Conservation (phyloP, 2,888 invertebrate species). For the Choristoneura rosaceana region DNA sequence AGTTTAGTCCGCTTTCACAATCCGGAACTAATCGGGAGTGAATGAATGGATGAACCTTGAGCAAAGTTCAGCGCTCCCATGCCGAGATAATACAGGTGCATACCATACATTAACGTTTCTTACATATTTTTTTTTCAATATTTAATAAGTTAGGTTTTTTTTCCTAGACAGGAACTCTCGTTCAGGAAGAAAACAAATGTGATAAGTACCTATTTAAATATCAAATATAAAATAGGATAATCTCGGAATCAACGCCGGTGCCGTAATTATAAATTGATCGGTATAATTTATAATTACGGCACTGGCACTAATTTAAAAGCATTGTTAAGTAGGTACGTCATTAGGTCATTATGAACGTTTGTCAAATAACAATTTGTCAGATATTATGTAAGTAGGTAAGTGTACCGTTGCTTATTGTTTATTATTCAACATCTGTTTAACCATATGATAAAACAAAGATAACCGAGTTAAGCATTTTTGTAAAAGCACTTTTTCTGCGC, state of each 20-base stretch:
- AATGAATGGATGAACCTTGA: conserved; percentile 56
- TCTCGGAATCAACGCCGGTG: neutral
- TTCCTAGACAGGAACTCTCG: neutral
- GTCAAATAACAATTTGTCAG: conserved; percentile 5
- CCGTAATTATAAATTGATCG: neutral
- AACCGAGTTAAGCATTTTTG: conserved; percentile 9
- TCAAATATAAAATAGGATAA: no score
- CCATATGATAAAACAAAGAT: conserved; percentile 23
- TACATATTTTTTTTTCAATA: neutral
- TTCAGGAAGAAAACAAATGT: neutral
- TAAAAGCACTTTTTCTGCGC: neutral
- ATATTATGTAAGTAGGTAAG: conserved; percentile 29
- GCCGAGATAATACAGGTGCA: conserved; percentile 36
- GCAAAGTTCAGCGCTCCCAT: conserved; percentile 66
- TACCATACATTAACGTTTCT: conserved; percentile 9
- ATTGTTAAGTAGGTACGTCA: conserved; percentile 23
- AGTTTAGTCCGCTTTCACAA: conserved; percentile 53
- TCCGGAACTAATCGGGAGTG: conserved; percentile 65
- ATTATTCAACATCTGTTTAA: conserved; percentile 24
- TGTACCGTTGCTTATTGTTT: conserved; percentile 20
- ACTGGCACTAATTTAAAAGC: neutral
- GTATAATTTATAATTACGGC: conserved; percentile 7
- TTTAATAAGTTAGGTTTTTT: neutral
- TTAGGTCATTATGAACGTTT: neutral
- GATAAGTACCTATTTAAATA: no score